Conservation (phyloP, 1,140 invertebrate species). For the Caenorhabditis briggsae region DNA sequence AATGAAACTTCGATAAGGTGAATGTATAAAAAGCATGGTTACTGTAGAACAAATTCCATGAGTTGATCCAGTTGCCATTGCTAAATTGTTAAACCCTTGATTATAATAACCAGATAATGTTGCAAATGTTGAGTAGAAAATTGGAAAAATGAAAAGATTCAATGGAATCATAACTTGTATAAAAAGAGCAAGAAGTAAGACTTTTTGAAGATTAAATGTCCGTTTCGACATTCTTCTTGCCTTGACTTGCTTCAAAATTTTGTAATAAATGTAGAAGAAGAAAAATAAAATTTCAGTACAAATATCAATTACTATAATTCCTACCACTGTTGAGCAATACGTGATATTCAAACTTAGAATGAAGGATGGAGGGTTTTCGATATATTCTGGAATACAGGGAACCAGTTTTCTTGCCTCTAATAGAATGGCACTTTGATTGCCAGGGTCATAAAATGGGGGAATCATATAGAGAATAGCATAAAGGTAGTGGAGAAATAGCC, state of each 20-base stretch:
- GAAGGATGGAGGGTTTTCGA: not conserved
- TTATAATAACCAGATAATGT: not conserved
- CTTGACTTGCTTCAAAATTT: slow-evolving; percentile 11
- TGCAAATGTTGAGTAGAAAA: slow-evolving; percentile 14
- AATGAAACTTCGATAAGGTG: not conserved
- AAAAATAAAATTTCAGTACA: not conserved
- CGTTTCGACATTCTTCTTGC: not conserved
- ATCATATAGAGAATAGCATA: slow-evolving; percentile 1
- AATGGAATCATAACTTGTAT: slow-evolving; percentile 43
- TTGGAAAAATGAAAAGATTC: slow-evolving; percentile 56
- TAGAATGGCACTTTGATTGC: not conserved
- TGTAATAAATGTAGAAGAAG: slow-evolving; percentile 9
- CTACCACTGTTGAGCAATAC: not conserved
- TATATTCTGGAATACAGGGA: slow-evolving; percentile 9
- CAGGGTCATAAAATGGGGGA: not conserved
- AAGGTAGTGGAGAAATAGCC: not conserved
- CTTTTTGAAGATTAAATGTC: slow-evolving; percentile 33
- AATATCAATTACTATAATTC: not conserved
- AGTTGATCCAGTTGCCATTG: slow-evolving; percentile 13
- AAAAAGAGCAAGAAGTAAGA: not conserved
- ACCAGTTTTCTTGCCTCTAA: not conserved
- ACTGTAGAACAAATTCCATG: slow-evolving; percentile 17
- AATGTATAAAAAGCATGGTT: slow-evolving; percentile 7
- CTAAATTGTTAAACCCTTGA: slow-evolving; percentile 12
- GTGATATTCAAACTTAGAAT: not conserved